phyloP scores from a whole-genome alignment of 2,888 invertebrate genomes.

The Heteromyza rotundicornis region DNA sequence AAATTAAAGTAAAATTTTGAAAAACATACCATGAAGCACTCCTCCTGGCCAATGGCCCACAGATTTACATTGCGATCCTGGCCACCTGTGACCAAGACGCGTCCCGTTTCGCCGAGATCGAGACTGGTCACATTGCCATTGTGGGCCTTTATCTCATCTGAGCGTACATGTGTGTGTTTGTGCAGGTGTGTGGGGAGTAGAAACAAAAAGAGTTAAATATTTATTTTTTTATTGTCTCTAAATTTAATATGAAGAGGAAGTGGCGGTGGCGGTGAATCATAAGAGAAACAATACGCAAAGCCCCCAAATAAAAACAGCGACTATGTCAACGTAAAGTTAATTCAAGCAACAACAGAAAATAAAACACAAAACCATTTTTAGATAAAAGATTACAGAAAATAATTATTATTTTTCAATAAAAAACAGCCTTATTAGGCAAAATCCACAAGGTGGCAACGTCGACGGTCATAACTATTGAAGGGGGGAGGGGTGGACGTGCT shows the following conservation, averaged over 20 bases:
- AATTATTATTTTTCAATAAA: neutral
- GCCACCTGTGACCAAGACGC: slow-evolving; percentile 72
- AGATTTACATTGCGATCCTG: slow-evolving; percentile 97
- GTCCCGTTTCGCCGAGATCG: slow-evolving; percentile 62
- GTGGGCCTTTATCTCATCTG: slow-evolving; percentile 63
- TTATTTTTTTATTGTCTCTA: neutral
- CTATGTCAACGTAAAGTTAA: too few relatives aligned
- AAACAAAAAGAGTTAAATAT: neutral
- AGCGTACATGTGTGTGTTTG: too few relatives aligned
- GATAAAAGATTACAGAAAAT: neutral
- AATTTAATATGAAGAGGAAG: neutral
- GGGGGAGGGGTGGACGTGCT: too few relatives aligned
- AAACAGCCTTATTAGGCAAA: neutral
- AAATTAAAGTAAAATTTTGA: neutral
- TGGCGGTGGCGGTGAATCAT: neutral
- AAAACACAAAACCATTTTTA: too few relatives aligned
- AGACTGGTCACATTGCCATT: slow-evolving; percentile 60
- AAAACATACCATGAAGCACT: slow-evolving; percentile 85
- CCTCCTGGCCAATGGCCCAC: slow-evolving; percentile 95
- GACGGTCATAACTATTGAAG: neutral
- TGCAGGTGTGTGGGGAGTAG: neutral
- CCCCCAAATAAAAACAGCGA: too few relatives aligned
- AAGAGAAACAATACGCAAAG: neutral
- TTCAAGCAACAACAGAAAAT: too few relatives aligned
- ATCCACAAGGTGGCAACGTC: neutral